phyloP scores from a whole-genome alignment of 2,888 invertebrate species.

The Noctua comes region DNA sequence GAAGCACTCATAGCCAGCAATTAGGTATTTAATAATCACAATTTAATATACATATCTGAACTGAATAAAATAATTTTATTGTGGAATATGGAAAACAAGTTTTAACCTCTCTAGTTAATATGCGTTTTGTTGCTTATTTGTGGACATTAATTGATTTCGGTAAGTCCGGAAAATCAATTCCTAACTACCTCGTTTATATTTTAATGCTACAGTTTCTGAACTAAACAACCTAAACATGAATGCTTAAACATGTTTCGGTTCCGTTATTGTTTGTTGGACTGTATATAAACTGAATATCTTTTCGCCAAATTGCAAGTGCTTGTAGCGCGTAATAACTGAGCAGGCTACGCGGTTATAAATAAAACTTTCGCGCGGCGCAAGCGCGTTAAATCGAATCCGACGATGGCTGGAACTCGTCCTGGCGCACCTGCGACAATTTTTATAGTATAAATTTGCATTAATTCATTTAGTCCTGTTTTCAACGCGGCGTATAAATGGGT shows the following conservation, averaged over 20 bases:
- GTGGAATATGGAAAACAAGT: constrained; percentile 36
- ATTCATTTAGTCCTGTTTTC: constrained; percentile 90
- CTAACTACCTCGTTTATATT: not conserved
- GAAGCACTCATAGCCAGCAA: constrained; percentile 54
- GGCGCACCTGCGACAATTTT: constrained; percentile 90
- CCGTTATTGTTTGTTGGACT: not conserved
- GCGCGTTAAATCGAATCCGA: constrained; percentile 89
- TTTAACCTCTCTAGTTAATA: constrained; percentile 25
- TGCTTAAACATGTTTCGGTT: not conserved
- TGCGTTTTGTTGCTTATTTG: constrained; percentile 15
- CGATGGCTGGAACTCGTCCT: constrained; percentile 88
- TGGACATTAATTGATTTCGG: not conserved
- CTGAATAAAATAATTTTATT: constrained; percentile 61
- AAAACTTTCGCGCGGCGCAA: constrained; percentile 86
- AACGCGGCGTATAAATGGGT: constrained; percentile 88
- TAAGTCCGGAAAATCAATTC: not conserved
- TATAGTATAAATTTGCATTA: constrained; percentile 91
- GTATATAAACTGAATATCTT: constrained; percentile 49
- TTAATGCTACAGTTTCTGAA: not conserved
- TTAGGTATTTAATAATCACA: constrained; percentile 55
- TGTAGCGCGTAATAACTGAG: constrained; percentile 78
- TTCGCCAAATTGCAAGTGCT: constrained; percentile 57
- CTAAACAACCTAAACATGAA: not conserved
- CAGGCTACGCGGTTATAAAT: constrained; percentile 83
- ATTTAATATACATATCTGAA: constrained; percentile 57